Evolutionary conservation across 1,140 invertebrate species (phyloP).

Genomic region (Scaptomyza graminum): DNA sequence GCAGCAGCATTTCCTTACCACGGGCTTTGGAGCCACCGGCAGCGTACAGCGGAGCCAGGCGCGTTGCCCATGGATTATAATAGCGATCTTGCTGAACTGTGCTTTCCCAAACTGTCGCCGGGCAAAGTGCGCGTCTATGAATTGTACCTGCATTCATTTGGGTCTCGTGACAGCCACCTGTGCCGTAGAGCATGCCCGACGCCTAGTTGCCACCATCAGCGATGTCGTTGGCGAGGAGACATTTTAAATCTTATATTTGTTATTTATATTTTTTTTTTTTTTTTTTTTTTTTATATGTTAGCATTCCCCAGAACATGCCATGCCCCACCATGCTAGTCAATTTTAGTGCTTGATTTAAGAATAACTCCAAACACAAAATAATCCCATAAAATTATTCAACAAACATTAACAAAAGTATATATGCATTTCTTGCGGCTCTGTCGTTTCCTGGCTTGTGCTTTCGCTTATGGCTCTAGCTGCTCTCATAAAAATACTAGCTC

Average conservation of each 20-base stretch:
- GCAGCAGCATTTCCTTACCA: slow-evolving; percentile 82
- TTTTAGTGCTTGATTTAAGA: slow-evolving; percentile 2
- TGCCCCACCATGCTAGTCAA: slow-evolving; percentile 60
- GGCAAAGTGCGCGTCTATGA: slow-evolving; percentile 90
- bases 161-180: slow-evolving; percentile 89
- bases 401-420: slow-evolving; percentile 14
- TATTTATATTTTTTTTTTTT: no score
- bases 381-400: background rate
- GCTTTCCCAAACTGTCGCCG: slow-evolving; percentile 88
- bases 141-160: slow-evolving; percentile 90
- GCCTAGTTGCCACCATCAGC: slow-evolving; percentile 90
- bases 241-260: no score
- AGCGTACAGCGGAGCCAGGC: slow-evolving; percentile 86
- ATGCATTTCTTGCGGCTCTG: slow-evolving; percentile 45
- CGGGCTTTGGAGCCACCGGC: slow-evolving; percentile 56
- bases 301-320: slow-evolving; percentile 6
- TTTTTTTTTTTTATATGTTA: background rate
- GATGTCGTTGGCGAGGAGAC: slow-evolving; percentile 88
- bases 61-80: slow-evolving; percentile 91
- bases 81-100: slow-evolving; percentile 87
- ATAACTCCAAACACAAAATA: slow-evolving; percentile 3
- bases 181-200: slow-evolving; percentile 89
- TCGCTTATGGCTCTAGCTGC: no score
- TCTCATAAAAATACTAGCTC: no score
- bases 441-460: slow-evolving; percentile 15